A percentile compares a stretch with the other conserved stretches of the same genome.
Conservation (phyloP, 1,140 invertebrate genomes). For the Drusus annulatus region DNA sequence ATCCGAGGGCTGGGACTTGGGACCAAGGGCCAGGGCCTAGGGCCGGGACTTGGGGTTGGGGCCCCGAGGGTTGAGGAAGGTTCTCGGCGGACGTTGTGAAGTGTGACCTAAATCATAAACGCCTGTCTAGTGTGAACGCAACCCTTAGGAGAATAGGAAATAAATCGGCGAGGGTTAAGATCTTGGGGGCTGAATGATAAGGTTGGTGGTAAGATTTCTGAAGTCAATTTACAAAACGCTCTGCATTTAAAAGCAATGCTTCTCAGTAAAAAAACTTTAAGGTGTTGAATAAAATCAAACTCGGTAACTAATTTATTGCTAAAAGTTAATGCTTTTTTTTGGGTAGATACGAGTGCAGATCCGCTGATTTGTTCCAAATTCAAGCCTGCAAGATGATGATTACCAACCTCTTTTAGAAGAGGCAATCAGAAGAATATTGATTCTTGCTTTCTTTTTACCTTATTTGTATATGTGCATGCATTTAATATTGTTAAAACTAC, state of each 20-base stretch:
- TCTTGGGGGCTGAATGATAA: constrained; percentile 11
- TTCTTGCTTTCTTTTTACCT: too few relatives aligned
- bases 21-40: not conserved
- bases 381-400: too few relatives aligned
- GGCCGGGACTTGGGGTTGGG: not conserved
- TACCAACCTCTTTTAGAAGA: too few relatives aligned
- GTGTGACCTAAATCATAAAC: constrained; percentile 38
- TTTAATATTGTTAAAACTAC: too few relatives aligned
- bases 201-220: not conserved
- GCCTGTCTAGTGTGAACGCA: constrained; percentile 5
- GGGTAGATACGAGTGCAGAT: too few relatives aligned
- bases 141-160: not conserved
- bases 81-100: not conserved
- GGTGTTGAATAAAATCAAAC: too few relatives aligned
- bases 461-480: too few relatives aligned
- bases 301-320: too few relatives aligned
- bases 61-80: not conserved
- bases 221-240: not conserved
- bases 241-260: not conserved
- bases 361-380: too few relatives aligned
- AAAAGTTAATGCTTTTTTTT: too few relatives aligned
- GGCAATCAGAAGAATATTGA: too few relatives aligned
- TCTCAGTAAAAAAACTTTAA: too few relatives aligned
- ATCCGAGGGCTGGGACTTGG: not conserved
- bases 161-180: not conserved